Evolutionary conservation across 2,888 invertebrate species (phyloP).

Genomic region (Auanema sp.): DNA sequence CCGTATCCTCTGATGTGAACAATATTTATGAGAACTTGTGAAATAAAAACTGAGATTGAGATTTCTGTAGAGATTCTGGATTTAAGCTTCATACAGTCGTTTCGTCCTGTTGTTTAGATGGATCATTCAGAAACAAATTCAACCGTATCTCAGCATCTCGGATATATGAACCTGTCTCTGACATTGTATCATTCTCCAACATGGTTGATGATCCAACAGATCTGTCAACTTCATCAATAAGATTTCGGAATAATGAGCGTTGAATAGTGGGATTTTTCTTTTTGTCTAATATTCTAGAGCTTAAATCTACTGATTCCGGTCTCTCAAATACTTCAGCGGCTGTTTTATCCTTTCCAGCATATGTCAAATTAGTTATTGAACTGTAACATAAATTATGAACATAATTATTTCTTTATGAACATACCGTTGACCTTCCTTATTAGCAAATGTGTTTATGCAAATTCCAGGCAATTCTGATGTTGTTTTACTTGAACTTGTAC

Average conservation of each 20-base stretch:
- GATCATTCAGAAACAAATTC: slow-evolving; percentile 45
- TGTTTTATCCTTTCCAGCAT: slow-evolving; percentile 23
- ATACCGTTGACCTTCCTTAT: background rate
- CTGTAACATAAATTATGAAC: slow-evolving; percentile 6
- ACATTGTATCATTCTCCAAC: slow-evolving; percentile 40
- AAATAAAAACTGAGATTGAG: too few species aligned
- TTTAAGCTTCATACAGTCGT: slow-evolving; percentile 30
- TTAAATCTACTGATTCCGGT: slow-evolving; percentile 33
- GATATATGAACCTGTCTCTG: slow-evolving; percentile 27
- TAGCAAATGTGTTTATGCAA: background rate
- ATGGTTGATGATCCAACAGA: slow-evolving; percentile 49
- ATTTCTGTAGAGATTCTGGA: background rate
- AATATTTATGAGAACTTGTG: too few species aligned
- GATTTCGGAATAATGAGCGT: background rate
- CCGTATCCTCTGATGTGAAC: too few species aligned
- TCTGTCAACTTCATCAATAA: slow-evolving; percentile 29
- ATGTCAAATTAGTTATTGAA: slow-evolving; percentile 42
- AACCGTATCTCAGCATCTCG: slow-evolving; percentile 45
- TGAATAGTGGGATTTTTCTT: background rate
- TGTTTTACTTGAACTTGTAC: too few species aligned
- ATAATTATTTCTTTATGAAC: background rate
- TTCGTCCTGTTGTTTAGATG: slow-evolving; percentile 30
- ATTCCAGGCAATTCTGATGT: background rate
- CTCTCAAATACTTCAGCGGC: slow-evolving; percentile 40
- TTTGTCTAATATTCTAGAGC: background rate